Evolutionary conservation across 1,140 invertebrate species (phyloP).

Genomic region (Trypoxylus dichotomus): DNA sequence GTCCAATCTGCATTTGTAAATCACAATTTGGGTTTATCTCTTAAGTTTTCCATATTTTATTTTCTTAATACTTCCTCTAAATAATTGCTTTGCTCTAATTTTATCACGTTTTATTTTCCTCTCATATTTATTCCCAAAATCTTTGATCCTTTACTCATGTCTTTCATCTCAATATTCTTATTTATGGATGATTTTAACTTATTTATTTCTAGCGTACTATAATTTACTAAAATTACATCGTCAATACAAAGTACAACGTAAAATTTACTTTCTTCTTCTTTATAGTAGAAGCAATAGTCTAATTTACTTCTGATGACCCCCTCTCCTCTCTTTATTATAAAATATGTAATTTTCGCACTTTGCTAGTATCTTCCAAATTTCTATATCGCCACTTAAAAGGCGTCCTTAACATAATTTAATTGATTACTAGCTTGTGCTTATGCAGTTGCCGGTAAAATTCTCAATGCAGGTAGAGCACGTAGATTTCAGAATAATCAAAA

Average conservation of each 20-base stretch:
- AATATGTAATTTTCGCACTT: no score
- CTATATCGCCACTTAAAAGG: no score
- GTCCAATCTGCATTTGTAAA: no score
- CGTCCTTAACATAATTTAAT: no score
- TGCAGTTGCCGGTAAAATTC: no score
- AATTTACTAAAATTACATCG: slow-evolving; percentile 38
- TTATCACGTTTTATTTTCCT: slow-evolving; percentile 34
- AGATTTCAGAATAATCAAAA: no score
- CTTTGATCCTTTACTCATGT: neutral
- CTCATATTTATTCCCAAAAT: slow-evolving; percentile 38
- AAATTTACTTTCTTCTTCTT: slow-evolving; percentile 26
- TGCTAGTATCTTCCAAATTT: no score
- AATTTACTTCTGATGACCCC: slow-evolving; percentile 36
- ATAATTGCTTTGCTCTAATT: slow-evolving; percentile 36
- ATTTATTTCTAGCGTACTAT: neutral
- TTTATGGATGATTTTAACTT: neutral
- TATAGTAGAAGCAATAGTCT: slow-evolving; percentile 47
- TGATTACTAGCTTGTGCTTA: no score
- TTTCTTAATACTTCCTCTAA: slow-evolving; percentile 39
- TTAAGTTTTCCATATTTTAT: slow-evolving; percentile 46
- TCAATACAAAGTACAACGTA: slow-evolving; percentile 45
- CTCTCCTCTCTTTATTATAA: slow-evolving; percentile 33
- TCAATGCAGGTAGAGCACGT: no score
- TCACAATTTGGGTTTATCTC: no score
- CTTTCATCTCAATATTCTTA: slow-evolving; percentile 21